Base-by-base conservation (phyloP, 2,888 invertebrate species). In the Sarcophaga subvicina region DNA sequence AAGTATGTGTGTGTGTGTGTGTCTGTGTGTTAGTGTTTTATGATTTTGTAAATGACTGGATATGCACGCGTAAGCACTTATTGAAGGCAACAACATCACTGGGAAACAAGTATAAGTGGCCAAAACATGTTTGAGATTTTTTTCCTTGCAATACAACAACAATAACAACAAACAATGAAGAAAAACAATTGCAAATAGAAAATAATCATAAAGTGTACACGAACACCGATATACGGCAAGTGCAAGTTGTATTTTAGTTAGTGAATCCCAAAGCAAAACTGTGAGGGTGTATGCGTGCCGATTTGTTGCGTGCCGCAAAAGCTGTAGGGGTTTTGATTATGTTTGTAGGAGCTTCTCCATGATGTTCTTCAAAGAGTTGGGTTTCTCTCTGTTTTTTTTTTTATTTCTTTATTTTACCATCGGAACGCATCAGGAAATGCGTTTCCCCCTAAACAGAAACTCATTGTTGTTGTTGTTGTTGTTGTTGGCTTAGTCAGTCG, bases 351-450 rank as follows among this genome's bases (percentile, higher is more conserved):
- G 71, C 80, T 85, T 75, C 27, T 63, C 70, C 27, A 47, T 14
- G 49, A 27, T 67, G 22, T n/a, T 62, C 64, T 64, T 47, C 59
- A 72, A 71, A 49, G 54, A 69, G 60, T 83, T 83, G 25, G 54
- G 17, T 27, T 59, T 62, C 20, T 64, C 60, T 45, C n/a, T 73
- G 37, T 11, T 59, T 69, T 63, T 47, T 75, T 22, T 59, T 12
- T 49, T 25, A 63, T 45, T 37, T 69, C 63, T 49, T 64, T 62
- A 76, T 60, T 80, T 25, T 54, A 60, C 11, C 73, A 47, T 80
- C 60, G 62, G 67, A 70, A 67, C 81, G 85, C 78, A 83, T 80
- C 85, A 89, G 88, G 88, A 89, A 89, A 87, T 89, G 88, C 88
- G 88, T 89, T 88, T 83, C 69, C 84, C 75, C 85, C 71, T 80